Conservation (phyloP, 2,888 invertebrate species). For the Augiades crinisus region DNA sequence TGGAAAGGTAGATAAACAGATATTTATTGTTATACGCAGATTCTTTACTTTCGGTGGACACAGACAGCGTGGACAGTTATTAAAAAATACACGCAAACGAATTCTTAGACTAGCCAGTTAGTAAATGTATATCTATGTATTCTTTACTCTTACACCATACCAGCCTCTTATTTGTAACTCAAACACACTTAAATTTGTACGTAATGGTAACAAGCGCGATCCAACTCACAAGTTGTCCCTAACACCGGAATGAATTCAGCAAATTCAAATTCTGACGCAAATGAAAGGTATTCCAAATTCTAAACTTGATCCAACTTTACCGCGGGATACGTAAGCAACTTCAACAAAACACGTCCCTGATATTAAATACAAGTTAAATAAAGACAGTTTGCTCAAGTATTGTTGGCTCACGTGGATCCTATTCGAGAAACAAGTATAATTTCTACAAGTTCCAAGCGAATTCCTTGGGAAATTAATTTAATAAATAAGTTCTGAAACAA, state of each 20-base stretch:
- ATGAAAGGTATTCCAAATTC: conserved; percentile 61
- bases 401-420: conserved; percentile 63
- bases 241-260: conserved; percentile 44
- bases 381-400: conserved; percentile 63
- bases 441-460: conserved; percentile 56
- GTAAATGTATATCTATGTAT: too few relatives aligned
- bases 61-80: too few relatives aligned
- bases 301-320: conserved; percentile 55
- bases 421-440: conserved; percentile 65
- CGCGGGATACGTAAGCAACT: conserved; percentile 50
- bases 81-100: too few relatives aligned
- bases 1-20: too few relatives aligned
- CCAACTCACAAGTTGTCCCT: conserved; percentile 43
- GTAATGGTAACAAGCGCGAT: conserved; percentile 26
- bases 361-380: conserved; percentile 76
- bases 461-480: conserved; percentile 63
- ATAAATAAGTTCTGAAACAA: conserved; percentile 60
- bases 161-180: neutral
- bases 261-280: conserved; percentile 50
- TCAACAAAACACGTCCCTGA: conserved; percentile 63
- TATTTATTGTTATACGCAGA: too few relatives aligned
- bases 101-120: too few relatives aligned
- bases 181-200: conserved; percentile 2
- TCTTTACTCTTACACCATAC: too few relatives aligned
- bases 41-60: too few relatives aligned